phyloP scores from a whole-genome alignment of 2,888 invertebrate species.

The Tenthredo livida region DNA sequence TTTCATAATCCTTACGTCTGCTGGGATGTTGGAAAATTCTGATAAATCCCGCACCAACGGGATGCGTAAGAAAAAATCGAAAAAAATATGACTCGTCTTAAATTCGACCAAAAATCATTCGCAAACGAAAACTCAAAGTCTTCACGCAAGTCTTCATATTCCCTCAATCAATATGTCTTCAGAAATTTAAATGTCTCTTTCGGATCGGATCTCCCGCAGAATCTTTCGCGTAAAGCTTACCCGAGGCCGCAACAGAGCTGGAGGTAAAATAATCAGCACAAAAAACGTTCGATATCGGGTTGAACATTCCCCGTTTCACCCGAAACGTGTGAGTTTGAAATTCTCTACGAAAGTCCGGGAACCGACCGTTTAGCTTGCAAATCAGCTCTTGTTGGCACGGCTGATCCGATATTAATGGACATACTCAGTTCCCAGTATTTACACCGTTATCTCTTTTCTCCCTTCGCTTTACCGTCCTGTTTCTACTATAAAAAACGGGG shows the following conservation, averaged over 20 bases:
- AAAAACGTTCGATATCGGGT: not conserved
- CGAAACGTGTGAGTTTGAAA: not conserved
- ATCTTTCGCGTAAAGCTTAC: not conserved
- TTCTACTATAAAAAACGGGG: not conserved
- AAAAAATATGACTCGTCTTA: not conserved
- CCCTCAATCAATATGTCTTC: not conserved
- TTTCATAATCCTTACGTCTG: not conserved
- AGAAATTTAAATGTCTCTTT: not conserved
- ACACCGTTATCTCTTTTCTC: slow-evolving; percentile 27
- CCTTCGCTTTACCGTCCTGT: not conserved
- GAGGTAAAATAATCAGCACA: not conserved
- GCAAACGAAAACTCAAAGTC: too few species aligned
- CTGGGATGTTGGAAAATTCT: too few species aligned
- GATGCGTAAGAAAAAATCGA: too few species aligned
- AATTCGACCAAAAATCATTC: too few species aligned
- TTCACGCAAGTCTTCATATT: not conserved
- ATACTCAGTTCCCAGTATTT: slow-evolving; percentile 27
- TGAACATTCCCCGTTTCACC: not conserved
- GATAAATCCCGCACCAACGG: not conserved
- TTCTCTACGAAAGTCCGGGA: not conserved
- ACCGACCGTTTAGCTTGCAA: slow-evolving; percentile 30
- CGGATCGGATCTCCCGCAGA: not conserved
- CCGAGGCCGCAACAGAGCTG: not conserved
- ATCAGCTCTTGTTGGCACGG: slow-evolving; percentile 37
- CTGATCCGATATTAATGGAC: slow-evolving; percentile 51